Base-by-base conservation (phyloP, 2,113 vertebrate species). In the Tupaia chinensis region DNA sequence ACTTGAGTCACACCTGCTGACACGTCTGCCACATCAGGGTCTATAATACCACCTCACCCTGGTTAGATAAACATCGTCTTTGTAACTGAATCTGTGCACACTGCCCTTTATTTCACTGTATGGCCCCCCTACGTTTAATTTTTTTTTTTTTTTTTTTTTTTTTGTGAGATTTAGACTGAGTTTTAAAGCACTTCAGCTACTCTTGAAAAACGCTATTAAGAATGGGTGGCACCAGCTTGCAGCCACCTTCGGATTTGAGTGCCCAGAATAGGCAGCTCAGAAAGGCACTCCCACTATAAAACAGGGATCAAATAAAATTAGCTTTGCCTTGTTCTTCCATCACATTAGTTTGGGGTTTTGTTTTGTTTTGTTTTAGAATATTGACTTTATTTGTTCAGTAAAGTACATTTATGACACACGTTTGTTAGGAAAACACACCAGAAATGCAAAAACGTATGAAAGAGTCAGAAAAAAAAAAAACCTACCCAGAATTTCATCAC, bases 21-120 rank as follows among this genome's bases (percentile, higher is more conserved):
- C 7, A 0, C 13, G 66, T 9, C 84, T 56, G 66, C 27, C 9
- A 29, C 29, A 65, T 0, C 6, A 1, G 61, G 13, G 4, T 17
- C 44, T 17, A 0, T 32, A 0, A 1, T 15, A 2, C 14, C 29
- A 29, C 66, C n/a, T 58, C 23, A 6, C 12, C 2, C 0, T 8
- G 22, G 25, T 16, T 22, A 22, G 19, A 32, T 34, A 58, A 65
- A 15, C 8, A 9, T 6, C 15, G n/a, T 9, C 54, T 61, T 93
- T 32, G 5, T 58, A n/a, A 29, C 61, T 27, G 29, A 69, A 11
- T 3, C 4, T 53, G 7, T 27, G 23, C 10, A 1, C 9, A 25
- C 11, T 15, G 34, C 17, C 29, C 60, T 60, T 56, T 29, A 11
- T 17, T 63, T 27, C 29, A 13, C 0, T 5, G 8, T 9, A 1